Conservation (phyloP, 2,888 invertebrate genomes). For the Idaea straminata region DNA sequence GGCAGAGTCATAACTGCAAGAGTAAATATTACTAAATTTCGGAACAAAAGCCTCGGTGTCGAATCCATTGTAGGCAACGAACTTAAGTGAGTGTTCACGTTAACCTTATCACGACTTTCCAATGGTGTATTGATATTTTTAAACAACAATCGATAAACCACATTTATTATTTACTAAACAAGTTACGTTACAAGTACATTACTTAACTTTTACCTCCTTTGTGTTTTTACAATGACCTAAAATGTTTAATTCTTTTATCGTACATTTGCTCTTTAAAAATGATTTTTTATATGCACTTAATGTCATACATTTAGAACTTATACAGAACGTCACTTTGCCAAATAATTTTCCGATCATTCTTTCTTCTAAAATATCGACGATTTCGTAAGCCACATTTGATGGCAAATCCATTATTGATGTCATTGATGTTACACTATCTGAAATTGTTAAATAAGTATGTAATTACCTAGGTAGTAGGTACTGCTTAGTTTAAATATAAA, state of each 20-base stretch:
- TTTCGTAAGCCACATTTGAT: conserved; percentile 62
- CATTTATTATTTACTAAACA: conserved; percentile 53
- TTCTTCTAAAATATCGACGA: conserved; percentile 66
- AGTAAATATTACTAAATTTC: conserved; percentile 7
- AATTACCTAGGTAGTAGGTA: no score
- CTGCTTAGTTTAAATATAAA: no score
- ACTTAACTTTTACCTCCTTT: conserved; percentile 51
- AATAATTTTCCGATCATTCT: conserved; percentile 65
- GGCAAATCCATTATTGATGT: conserved; percentile 70
- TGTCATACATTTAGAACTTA: conserved; percentile 61
- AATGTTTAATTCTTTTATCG: conserved; percentile 50
- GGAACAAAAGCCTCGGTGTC: conserved; percentile 5
- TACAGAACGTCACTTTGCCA: conserved; percentile 68
- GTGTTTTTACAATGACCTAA: conserved; percentile 59
- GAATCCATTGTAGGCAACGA: conserved; percentile 18
- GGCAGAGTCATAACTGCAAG: neutral
- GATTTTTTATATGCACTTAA: conserved; percentile 58
- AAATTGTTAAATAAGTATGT: conserved; percentile 30
- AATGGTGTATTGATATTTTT: conserved; percentile 26
- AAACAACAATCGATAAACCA: conserved; percentile 34
- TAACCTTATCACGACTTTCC: conserved; percentile 28
- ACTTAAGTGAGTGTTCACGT: conserved; percentile 12
- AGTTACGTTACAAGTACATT: conserved; percentile 32
- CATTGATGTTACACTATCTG: conserved; percentile 65
- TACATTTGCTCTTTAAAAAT: conserved; percentile 60